Conservation (phyloP, 1,140 invertebrate species). For the Drosophila busckii region DNA sequence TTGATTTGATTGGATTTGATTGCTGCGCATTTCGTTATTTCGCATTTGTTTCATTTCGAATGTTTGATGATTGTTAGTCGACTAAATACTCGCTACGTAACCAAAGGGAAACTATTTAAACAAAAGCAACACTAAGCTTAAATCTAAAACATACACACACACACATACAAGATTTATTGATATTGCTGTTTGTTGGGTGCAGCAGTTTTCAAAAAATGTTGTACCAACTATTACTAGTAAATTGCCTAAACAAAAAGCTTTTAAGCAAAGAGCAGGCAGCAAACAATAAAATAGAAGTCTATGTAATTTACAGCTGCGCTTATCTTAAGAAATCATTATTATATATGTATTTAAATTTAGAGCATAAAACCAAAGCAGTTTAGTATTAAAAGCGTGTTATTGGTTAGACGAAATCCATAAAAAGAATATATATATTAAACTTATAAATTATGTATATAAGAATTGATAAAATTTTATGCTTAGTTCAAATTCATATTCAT, state of each 20-base stretch:
- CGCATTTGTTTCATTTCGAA: not conserved
- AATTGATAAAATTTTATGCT: conserved; percentile 39
- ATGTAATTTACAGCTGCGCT: not conserved
- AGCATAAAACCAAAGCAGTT: no score
- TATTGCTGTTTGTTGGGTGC: conserved; percentile 7
- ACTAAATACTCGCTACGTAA: no score
- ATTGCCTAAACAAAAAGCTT: conserved; percentile 40
- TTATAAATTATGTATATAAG: no score
- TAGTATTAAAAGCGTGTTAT: no score
- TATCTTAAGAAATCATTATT: conserved; percentile 13
- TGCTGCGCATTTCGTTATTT: not conserved
- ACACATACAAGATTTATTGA: not conserved
- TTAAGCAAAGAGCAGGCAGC: conserved; percentile 38
- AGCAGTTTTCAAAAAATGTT: conserved; percentile 42
- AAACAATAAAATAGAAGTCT: conserved; percentile 25
- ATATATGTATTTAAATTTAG: no score
- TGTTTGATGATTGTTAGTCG: not conserved
- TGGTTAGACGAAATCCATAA: no score
- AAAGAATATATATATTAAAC: no score
- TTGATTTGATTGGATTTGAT: conserved; percentile 9
- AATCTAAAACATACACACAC: not conserved
- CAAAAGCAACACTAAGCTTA: not conserved
- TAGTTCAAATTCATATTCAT: conserved; percentile 7
- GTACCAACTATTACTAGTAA: conserved; percentile 17
- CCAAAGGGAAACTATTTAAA: not conserved